Conservation (phyloP, 2,113 vertebrate species). For the Paratilapia polleni region DNA sequence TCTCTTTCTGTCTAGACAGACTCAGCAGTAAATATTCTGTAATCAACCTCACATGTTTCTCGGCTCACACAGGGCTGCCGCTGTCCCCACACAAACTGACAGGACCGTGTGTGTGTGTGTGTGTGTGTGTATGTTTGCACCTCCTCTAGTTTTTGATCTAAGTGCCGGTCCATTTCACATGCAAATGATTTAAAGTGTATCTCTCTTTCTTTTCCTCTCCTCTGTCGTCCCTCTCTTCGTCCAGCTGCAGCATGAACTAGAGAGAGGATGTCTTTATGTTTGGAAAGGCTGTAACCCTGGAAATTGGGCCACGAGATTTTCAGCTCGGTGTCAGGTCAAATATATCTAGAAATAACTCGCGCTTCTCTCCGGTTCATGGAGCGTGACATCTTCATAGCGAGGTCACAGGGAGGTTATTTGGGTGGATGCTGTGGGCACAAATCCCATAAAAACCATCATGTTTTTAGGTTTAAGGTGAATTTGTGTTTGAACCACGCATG, state of each 20-base stretch:
- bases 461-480: neutral
- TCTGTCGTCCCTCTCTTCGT: slow-evolving; percentile 31
- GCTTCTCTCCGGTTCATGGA: neutral
- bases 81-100: slow-evolving; percentile 40
- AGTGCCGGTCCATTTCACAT: slow-evolving; percentile 65
- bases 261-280: slow-evolving; percentile 42
- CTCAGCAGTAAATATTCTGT: slow-evolving; percentile 55
- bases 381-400: neutral
- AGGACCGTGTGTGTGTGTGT: neutral
- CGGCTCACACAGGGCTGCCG: slow-evolving; percentile 30
- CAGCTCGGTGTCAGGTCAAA: neutral
- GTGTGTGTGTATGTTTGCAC: neutral
- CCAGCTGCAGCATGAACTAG: slow-evolving; percentile 47
- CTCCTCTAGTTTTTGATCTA: slow-evolving; percentile 54
- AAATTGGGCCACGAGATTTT: neutral
- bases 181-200: slow-evolving; percentile 57
- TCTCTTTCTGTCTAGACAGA: slow-evolving; percentile 34
- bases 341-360: neutral
- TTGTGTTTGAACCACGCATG: neutral
- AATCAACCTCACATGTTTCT: slow-evolving; percentile 51
- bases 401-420: neutral
- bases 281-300: neutral
- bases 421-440: neutral
- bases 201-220: slow-evolving; percentile 5
- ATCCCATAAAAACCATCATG: neutral